Conservation (phyloP, 2,797 vertebrate genomes). For the Anabas testudineus region DNA sequence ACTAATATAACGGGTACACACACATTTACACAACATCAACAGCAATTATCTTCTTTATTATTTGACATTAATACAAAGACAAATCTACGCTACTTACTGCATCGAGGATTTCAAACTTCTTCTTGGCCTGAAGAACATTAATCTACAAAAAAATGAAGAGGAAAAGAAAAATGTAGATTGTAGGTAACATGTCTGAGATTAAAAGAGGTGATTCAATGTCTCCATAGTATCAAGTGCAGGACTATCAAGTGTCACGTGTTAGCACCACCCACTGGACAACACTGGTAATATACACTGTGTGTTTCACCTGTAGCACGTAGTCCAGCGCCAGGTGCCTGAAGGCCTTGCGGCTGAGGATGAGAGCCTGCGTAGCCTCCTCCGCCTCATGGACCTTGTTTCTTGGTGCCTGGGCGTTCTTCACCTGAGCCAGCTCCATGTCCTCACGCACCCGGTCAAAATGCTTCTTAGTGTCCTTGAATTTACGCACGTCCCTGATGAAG, state of each 20-base stretch:
- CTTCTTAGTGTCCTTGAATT: constrained; percentile 99
- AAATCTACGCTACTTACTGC: constrained; percentile 86
- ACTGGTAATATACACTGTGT: neutral
- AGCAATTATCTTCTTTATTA: too few species aligned
- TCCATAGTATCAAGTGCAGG: neutral
- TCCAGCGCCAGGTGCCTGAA: constrained; percentile 95
- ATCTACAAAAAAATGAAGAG: constrained; percentile 83
- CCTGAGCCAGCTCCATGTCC: constrained; percentile 96
- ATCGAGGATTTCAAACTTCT: constrained; percentile 98
- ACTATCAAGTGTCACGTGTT: neutral
- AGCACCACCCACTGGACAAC: constrained; percentile 54
- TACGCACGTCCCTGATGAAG: constrained; percentile 89
- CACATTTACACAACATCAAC: neutral
- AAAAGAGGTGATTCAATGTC: neutral
- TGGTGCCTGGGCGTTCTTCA: constrained; percentile 96
- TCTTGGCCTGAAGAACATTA: constrained; percentile 98
- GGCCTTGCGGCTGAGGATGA: constrained; percentile 93
- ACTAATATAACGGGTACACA: neutral
- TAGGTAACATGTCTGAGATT: neutral
- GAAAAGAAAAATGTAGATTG: constrained; percentile 2
- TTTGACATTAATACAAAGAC: too few species aligned
- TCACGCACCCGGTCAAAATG: constrained; percentile 96
- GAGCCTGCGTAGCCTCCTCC: constrained; percentile 92
- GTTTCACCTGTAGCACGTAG: constrained; percentile 92
- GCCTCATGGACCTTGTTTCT: constrained; percentile 96